Conservation (phyloP, 2,113 vertebrate species). For the Calyptommatus sinebrachiatus region DNA sequence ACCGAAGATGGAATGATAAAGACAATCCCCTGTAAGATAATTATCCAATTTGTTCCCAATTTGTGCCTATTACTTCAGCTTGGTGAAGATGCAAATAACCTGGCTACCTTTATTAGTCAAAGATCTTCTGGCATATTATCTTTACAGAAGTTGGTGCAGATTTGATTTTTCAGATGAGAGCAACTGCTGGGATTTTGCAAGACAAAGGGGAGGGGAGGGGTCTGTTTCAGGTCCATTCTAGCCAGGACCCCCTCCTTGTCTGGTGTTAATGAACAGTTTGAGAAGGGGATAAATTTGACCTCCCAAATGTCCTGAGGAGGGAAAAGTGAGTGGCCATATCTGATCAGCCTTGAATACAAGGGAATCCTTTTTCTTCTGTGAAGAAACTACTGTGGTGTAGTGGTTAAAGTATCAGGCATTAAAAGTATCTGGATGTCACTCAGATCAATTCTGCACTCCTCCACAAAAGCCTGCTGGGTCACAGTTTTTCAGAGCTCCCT, state of each 20-base stretch:
- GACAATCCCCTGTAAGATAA: background rate
- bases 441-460: too few species aligned
- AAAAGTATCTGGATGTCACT: too few species aligned
- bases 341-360: too few species aligned
- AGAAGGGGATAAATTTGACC: too few species aligned
- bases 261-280: background rate
- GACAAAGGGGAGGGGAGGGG: background rate
- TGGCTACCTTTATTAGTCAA: background rate
- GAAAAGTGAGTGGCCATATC: background rate
- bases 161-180: background rate
- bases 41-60: background rate
- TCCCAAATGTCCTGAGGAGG: background rate
- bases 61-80: background rate
- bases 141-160: background rate
- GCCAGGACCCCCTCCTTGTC: fast-evolving
- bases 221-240: too few species aligned
- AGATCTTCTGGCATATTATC: background rate
- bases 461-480: too few species aligned
- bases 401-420: too few species aligned
- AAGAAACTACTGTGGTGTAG: too few species aligned
- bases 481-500: too few species aligned
- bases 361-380: too few species aligned
- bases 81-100: conserved; percentile 4
- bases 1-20: background rate
- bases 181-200: background rate